These are phyloP conservation scores for Rhamnusium bicolor DNA, from an alignment of 2,888 invertebrate species.

Conservation along the genomic window DNA sequence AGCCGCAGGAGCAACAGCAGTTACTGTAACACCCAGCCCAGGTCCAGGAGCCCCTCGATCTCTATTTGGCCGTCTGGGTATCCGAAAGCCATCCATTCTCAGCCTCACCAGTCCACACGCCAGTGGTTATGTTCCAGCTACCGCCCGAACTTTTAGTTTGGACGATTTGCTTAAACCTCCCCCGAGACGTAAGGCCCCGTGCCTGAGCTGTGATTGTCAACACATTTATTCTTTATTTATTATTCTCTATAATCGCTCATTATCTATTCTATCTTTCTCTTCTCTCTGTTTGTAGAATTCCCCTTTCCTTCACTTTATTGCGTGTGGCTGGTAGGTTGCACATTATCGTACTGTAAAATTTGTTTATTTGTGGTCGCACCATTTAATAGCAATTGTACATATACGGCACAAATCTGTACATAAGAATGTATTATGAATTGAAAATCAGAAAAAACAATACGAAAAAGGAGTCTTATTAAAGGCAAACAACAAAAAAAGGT, in stretches of 20 bases:
- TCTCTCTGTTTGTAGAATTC: constrained; percentile 45
- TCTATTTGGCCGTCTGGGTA: constrained; percentile 88
- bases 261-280: constrained; percentile 56
- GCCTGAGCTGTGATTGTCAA: constrained; percentile 54
- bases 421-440: constrained; percentile 26
- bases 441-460: constrained; percentile 5
- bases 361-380: constrained; percentile 51
- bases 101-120: constrained; percentile 82
- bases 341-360: constrained; percentile 50
- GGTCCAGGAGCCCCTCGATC: constrained; percentile 77
- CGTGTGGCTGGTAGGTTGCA: constrained; percentile 73
- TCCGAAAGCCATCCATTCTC: constrained; percentile 90
- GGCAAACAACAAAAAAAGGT: neutral
- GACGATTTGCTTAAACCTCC: constrained; percentile 90
- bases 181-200: constrained; percentile 83
- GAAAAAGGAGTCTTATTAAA: neutral
- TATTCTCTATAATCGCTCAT: constrained; percentile 36
- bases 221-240: constrained; percentile 26
- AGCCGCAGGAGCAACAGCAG: constrained; percentile 68
- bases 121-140: constrained; percentile 73
- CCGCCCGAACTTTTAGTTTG: constrained; percentile 89
- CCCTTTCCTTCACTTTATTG: constrained; percentile 67
- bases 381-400: constrained; percentile 54
- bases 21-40: constrained; percentile 67
- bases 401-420: constrained; percentile 48